Evolutionary conservation across 2,888 invertebrate species (phyloP), one percentile per base, ranked within the genome.

Genomic region (Drosophila pseudotalamancana): DNA sequence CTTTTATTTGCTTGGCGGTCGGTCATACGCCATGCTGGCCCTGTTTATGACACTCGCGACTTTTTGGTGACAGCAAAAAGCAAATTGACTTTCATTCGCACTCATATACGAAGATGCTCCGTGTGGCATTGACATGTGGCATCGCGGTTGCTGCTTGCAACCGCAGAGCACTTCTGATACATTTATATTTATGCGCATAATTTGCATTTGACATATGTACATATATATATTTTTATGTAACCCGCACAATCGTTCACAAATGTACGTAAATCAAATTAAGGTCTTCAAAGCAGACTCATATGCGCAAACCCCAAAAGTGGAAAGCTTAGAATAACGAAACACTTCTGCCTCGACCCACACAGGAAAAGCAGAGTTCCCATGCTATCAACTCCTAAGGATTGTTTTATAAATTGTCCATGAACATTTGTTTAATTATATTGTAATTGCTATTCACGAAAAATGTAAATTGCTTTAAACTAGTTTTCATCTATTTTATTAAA

Each of bases 41-140:
- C 81, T 81, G 71, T 87, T 83, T 83, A 87, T 87, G 87, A 72
- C 71, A 72, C 56, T 81, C 70, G 78, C 83, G 83, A 86, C 83
- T 77, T 70, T 75, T 63, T 67, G 67, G 71, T 72, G 76, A 63
- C 63, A 62, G 63, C 67, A 54, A 64, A 78, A 40, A 72, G 72
- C 77, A 84, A 87, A 87, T 87, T 77, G 77, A 82, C 84, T 83
- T 76, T 71, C 59, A 72, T 61, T 19, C 49, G 25, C 21, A 67
- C 53, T 6, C 16, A 27, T 2, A 14, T 6, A 11, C 9, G 57
- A 61, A 72, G 61, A 55, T 63, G 65, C 45, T 25, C 29, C 40
- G 43, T 4, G 18, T 16, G 29, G 21, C 21, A 37, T 25, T 39
- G 63, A 55, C 59, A 51, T 46, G 61, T 50, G 65, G 51, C 27